Evolutionary conservation across 2,888 invertebrate species (phyloP).

Genomic region (Andrena haemorrhoa): DNA sequence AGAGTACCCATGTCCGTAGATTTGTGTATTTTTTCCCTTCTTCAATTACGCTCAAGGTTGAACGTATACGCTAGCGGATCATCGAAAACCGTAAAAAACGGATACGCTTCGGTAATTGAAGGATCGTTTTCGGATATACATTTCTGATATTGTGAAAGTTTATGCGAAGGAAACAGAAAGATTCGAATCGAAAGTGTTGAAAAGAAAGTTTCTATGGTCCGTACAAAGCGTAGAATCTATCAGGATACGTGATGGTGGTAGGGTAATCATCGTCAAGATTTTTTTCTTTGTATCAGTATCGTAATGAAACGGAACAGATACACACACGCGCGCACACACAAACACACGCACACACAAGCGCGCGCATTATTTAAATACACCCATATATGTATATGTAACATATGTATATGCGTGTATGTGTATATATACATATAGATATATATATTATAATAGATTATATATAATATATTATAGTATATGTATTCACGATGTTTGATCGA

Average conservation of each 20-base stretch:
- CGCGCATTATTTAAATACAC: too few relatives aligned
- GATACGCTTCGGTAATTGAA: too few relatives aligned
- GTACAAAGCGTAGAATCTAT: slow-evolving; percentile 53
- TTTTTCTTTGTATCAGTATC: slow-evolving; percentile 49
- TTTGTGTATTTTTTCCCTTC: slow-evolving; percentile 64
- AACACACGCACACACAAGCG: too few relatives aligned
- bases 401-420: too few relatives aligned
- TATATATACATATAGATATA: neutral
- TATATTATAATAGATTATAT: neutral
- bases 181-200: neutral
- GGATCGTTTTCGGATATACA: neutral
- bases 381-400: too few relatives aligned
- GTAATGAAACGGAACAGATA: slow-evolving; percentile 30
- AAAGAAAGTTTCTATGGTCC: slow-evolving; percentile 67
- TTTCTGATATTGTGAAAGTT: too few relatives aligned
- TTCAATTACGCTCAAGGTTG: slow-evolving; percentile 58
- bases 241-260: slow-evolving; percentile 79
- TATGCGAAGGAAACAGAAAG: too few relatives aligned
- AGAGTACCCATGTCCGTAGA: slow-evolving; percentile 74
- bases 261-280: slow-evolving; percentile 74
- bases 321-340: neutral
- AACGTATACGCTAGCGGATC: slow-evolving; percentile 56
- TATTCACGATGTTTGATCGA: slow-evolving; percentile 26
- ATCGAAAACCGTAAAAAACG: slow-evolving; percentile 56
- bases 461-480: neutral